These are phyloP conservation scores for Phalera bucephala DNA, from an alignment of 2,888 invertebrate genomes.

Conservation along the genomic window DNA sequence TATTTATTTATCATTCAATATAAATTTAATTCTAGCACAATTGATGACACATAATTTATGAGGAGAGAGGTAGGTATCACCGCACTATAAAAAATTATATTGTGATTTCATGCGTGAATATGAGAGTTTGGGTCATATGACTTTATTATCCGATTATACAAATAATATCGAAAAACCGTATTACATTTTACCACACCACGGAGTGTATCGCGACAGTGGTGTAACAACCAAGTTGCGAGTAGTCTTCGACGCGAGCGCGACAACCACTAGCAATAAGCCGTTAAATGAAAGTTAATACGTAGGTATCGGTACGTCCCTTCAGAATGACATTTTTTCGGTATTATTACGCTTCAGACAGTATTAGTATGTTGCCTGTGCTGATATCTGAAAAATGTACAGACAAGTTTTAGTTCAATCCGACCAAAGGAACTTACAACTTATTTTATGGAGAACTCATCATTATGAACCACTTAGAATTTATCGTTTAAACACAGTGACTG, in stretches of 20 bases:
- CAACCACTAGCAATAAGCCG: slow-evolving; percentile 11
- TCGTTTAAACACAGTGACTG: not conserved
- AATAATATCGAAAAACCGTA: not conserved
- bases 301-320: slow-evolving; percentile 14
- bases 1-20: too few relatives aligned
- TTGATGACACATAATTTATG: too few relatives aligned
- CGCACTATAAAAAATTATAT: slow-evolving; percentile 1
- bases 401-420: too few relatives aligned
- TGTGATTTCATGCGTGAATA: slow-evolving; percentile 6
- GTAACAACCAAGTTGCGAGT: too few relatives aligned
- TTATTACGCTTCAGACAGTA: slow-evolving; percentile 17
- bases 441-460: not conserved
- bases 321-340: slow-evolving; percentile 20
- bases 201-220: slow-evolving; percentile 12
- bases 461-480: not conserved
- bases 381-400: slow-evolving; percentile 17
- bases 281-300: slow-evolving; percentile 20
- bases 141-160: too few relatives aligned
- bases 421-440: not conserved
- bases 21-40: too few relatives aligned
- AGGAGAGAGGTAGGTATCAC: too few relatives aligned
- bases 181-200: slow-evolving; percentile 24
- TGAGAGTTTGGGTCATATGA: slow-evolving; percentile 2
- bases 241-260: too few relatives aligned
- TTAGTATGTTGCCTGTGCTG: slow-evolving; percentile 13